phyloP scores from a whole-genome alignment of 2,797 vertebrate genomes.

The Peromyscus eremicus region DNA sequence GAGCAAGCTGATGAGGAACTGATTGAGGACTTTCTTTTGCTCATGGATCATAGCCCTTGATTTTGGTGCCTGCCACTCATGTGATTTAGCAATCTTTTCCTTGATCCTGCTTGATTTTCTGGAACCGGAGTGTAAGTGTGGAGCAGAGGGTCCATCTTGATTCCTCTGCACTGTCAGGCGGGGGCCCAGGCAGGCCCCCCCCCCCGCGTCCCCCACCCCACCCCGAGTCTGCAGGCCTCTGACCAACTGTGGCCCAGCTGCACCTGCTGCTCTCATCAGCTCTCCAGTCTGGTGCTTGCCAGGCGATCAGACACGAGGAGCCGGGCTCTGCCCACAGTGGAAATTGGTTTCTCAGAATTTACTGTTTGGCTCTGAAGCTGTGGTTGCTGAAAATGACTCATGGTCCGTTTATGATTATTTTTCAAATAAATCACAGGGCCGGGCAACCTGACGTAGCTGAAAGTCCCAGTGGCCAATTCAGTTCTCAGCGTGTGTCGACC shows the following conservation, averaged over 20 bases:
- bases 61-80: background rate
- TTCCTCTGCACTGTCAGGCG: background rate
- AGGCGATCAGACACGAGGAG: constrained; percentile 39
- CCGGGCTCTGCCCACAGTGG: constrained; percentile 45
- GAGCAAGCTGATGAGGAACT: background rate
- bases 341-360: constrained; percentile 76
- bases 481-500: background rate
- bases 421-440: constrained; percentile 71
- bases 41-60: background rate
- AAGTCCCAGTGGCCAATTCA: constrained; percentile 21
- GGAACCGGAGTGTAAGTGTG: background rate
- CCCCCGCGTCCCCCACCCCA: background rate
- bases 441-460: background rate
- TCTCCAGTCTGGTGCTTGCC: constrained; percentile 56
- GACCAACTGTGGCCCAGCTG: background rate
- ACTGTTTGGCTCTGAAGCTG: constrained; percentile 41
- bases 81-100: background rate
- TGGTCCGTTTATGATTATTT: constrained; percentile 48
- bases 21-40: background rate
- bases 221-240: background rate
- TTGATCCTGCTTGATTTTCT: background rate
- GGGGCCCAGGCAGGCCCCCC: background rate
- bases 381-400: constrained; percentile 61
- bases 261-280: background rate
- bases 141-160: background rate